Evolutionary conservation across 1,140 invertebrate species (phyloP), one percentile per base, ranked within the genome.

Genomic region (Hirudo medicinalis): DNA sequence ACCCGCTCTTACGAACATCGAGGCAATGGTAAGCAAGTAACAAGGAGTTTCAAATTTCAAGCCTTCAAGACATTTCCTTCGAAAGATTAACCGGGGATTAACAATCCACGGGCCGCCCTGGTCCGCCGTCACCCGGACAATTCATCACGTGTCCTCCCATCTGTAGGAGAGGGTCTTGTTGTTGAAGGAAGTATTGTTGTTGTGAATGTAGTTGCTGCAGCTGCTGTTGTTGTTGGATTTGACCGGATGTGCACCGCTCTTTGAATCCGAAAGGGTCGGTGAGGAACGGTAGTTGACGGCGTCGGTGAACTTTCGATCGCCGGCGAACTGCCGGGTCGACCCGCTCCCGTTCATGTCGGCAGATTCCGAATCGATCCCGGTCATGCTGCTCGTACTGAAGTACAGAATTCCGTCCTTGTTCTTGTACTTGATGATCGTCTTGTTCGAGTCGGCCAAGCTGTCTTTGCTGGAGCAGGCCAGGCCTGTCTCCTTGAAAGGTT

Each of bases 331-430:
- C 22, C 57, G 57, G 3, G 57, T 6, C 8, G 57, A 63, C 1
- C 20, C 20, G 9, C 22, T 25, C 1, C 20, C 29, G 19, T 32
- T 22, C 13, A n/a, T 13, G 11, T 63, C 69, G 29, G 15, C 69
- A 2, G 40, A 29, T 20, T 49, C 40, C 6, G 69, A 53, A 49
- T 22, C n/a, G n/a, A 25, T 49, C 8, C 53, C 25, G 11, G n/a
- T 43, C 25, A 68, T 36, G 53, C 32, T 25, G 43, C 36, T 49
- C n/a, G 69, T 43, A 25, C 32, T 70, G 69, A 49, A 70, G 53
- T 70, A 70, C n/a, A 70, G 43, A 49, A 70, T 27, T 3, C 69
- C 69, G 53, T 70, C 49, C 43, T 70, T 70, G 69, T 70, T 36
- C 49, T 54, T 70, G 43, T 49, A 70, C 43, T 36, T 36, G 43